Percentiles rank a stretch among this genome's conserved stretches.
Evolutionary conservation across 2,797 vertebrate genomes (phyloP).

Genomic region (Eidolon dupreanum): DNA sequence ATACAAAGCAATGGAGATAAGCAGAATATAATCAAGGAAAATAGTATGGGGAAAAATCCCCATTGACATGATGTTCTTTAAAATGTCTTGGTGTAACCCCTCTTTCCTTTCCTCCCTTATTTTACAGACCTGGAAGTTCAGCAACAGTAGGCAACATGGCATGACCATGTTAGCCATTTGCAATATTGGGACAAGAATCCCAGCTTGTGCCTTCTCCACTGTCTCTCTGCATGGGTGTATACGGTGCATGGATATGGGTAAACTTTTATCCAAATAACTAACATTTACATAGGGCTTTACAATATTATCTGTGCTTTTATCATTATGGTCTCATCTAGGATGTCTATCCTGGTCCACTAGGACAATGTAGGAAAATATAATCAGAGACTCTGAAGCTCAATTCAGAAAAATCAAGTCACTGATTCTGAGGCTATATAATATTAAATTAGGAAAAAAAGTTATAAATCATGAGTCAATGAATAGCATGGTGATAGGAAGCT

Average conservation of each 20-base stretch:
- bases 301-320: background rate
- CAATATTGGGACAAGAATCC: background rate
- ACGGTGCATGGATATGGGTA: background rate
- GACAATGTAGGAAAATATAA: background rate
- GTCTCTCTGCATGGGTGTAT: background rate
- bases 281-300: background rate
- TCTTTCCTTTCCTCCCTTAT: background rate
- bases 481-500: background rate
- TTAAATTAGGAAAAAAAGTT: background rate
- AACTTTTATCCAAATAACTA: background rate
- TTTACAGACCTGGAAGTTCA: background rate
- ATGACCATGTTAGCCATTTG: background rate
- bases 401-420: background rate
- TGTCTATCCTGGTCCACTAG: background rate
- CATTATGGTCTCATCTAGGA: background rate
- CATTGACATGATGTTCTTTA: background rate
- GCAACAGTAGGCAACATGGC: rapidly evolving
- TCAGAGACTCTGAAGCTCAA: background rate
- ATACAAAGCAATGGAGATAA: background rate
- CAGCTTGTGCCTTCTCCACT: background rate
- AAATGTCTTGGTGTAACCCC: background rate
- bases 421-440: background rate
- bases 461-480: background rate
- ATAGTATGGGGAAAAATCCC: background rate
- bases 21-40: background rate